Evolutionary conservation across 2,797 vertebrate species (phyloP), one percentile per base, ranked within the genome.

Genomic region (Meriones psammophilus): DNA sequence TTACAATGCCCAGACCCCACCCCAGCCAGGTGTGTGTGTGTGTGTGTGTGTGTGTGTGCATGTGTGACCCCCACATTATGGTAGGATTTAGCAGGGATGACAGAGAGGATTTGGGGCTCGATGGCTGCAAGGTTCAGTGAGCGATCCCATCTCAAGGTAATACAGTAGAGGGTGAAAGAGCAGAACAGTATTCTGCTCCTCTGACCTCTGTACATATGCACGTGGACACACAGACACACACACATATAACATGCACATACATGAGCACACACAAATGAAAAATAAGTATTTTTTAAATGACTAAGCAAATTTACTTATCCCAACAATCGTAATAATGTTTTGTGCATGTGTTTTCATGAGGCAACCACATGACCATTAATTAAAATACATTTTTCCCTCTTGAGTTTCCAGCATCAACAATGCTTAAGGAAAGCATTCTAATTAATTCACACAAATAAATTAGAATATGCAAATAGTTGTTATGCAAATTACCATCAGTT

Each of bases 361-460:
- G 28, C 87, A 17, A 85, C 22, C 24, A 88, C 10, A 50, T 71
- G 68, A 58, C 58, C 50, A 15, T 81, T 92, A 15, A 76, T 88
- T 92, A 76, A 94, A 92, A 92, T 80, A 62, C 64, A 69, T 8
- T 9, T 18, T 60, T 78, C 9, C 87, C 0, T 56, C 58, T 73
- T 95, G 1, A 76, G 18, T 68, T 42, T 28, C 46, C n/a, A 73
- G 33, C 13, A 26, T 91, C 60, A 88, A 91, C 1, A 87, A 79
- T 66, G 28, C 3, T 33, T 36, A 4, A 68, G 64, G 76, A 94
- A 18, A 93, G n/a, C 0, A 86, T 54, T 62, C 30, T 80, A 76
- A 88, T 71, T 26, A 5, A 81, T 66, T 76, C 90, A 2, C 14
- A 78, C 68, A 93, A 88, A 66, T 84, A 83, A 78, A 80, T 84